Evolutionary conservation across 2,113 vertebrate genomes (phyloP).

Genomic region (Tricholaema leucomelas): DNA sequence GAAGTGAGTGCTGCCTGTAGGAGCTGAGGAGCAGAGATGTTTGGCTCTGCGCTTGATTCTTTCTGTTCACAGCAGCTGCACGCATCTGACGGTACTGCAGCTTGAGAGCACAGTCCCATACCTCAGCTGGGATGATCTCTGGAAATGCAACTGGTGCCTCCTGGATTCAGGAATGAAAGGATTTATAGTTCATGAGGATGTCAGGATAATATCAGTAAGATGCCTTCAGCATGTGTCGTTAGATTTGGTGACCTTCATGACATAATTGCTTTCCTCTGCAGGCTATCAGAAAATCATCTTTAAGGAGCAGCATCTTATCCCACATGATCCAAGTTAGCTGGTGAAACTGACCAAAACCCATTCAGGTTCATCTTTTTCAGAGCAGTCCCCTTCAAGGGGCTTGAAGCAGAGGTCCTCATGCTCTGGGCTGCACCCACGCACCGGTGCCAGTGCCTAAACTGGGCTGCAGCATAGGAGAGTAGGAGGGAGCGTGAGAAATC

Average conservation of each 20-base stretch:
- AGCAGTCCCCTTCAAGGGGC: not conserved
- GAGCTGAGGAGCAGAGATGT: not conserved
- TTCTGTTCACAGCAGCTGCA: not conserved
- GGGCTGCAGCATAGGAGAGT: not conserved
- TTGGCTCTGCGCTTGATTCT: not conserved
- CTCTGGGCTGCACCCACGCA: not conserved
- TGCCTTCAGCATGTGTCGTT: fast-evolving
- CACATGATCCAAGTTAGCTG: not conserved
- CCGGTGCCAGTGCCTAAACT: not conserved
- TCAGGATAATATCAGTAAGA: not conserved
- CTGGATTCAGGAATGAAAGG: not conserved
- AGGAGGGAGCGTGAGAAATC: not conserved
- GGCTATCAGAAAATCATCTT: not conserved
- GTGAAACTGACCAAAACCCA: not conserved
- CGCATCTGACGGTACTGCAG: not conserved
- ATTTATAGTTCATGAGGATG: not conserved
- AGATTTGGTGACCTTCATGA: not conserved
- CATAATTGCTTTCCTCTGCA: not conserved
- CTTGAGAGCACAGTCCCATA: fast-evolving
- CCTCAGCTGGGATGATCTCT: not conserved
- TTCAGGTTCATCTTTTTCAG: not conserved
- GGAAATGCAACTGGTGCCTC: not conserved
- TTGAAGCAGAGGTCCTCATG: not conserved
- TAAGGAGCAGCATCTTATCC: not conserved
- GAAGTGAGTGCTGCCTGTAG: not conserved